Base-by-base conservation (phyloP, 2,888 invertebrate genomes). In the Antheraea assamensis region DNA sequence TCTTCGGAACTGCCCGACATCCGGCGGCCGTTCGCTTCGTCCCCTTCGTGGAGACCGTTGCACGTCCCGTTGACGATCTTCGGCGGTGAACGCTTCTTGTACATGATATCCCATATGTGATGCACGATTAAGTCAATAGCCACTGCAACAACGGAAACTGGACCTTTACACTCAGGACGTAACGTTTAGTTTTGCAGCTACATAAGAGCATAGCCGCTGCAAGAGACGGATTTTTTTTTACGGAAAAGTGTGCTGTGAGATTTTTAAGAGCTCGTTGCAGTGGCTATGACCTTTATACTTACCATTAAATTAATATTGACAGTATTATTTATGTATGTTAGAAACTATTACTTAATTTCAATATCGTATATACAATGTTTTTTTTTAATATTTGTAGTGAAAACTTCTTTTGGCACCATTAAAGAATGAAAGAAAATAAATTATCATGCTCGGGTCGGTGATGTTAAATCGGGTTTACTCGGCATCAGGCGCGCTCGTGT, bases 121-220 rank as follows among this genome's bases (percentile, higher is more conserved):
- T 99, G 99, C 86, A 99, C 99, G 95, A 99, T 99, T 94, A 99
- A 96, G 95, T 99, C 98, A 95, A 99, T 99, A 95, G 99, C 99
- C 96, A 99, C 99, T 99, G 98, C 95, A 98, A 97, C 96, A 96
- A 94, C 93, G 92, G 90, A 90, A 90, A 89, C 94, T 88, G 79
- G 81, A 82, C 84, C 90, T 92, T 93, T 92, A 90, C 77, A 75
- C 79, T 74, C 77, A 75, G 75, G 71, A 55, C 31, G 74, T 68
- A 79, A 75, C 78, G 80, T 81, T 75, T 81, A 75, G 79, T 80
- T 82, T 83, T 83, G 93, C 92, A 90, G 92, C 93, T 90, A 89
- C 87, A 81, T 84, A 93, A 95, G 91, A 93, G 90, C 93, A 95
- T 95, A 95, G 95, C 95, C 94, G 95, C 93, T 92, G 93, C 93